These are phyloP conservation scores for Sceloporus undulatus DNA, from an alignment of 2,113 vertebrate species.

Conservation along the genomic window DNA sequence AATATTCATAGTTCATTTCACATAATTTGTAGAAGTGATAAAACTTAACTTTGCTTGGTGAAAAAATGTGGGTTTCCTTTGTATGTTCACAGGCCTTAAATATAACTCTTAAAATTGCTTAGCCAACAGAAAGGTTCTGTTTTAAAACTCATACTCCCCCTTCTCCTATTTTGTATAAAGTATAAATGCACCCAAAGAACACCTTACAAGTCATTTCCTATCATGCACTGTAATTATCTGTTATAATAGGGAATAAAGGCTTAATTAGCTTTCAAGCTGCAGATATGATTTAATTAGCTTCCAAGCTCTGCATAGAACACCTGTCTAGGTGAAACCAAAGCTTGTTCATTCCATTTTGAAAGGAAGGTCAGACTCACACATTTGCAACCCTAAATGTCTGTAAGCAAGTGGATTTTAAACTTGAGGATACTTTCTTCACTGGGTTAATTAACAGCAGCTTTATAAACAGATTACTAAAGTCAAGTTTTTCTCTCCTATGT, in stretches of 20 bases:
- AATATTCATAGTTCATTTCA: not conserved
- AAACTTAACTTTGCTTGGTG: not conserved
- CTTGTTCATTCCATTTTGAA: conserved; percentile 18
- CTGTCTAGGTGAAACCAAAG: conserved; percentile 68
- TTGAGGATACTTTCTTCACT: not conserved
- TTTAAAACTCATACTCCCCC: conserved; percentile 13
- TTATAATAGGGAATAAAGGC: conserved; percentile 74
- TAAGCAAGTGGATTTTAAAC: conserved; percentile 8
- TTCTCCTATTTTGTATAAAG: conserved; percentile 48
- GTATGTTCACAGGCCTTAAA: not conserved
- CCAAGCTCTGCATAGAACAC: conserved; percentile 70
- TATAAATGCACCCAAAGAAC: conserved; percentile 45
- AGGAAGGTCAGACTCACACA: not conserved
- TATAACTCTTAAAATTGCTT: conserved; percentile 19
- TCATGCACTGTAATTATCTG: conserved; percentile 72
- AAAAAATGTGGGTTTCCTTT: not conserved
- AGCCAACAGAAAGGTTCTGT: conserved; percentile 20
- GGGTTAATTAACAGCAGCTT: conserved; percentile 22
- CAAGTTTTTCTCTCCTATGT: not conserved
- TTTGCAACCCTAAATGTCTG: not conserved
- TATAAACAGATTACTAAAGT: not conserved
- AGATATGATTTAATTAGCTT: conserved; percentile 78
- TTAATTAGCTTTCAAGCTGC: conserved; percentile 76
- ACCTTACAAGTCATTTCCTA: conserved; percentile 70
- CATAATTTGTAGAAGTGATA: not conserved